A percentile compares a stretch with the other conserved stretches of the same genome.
Evolutionary conservation across 2,113 vertebrate genomes (phyloP).

Genomic region (Elanoides forficatus): DNA sequence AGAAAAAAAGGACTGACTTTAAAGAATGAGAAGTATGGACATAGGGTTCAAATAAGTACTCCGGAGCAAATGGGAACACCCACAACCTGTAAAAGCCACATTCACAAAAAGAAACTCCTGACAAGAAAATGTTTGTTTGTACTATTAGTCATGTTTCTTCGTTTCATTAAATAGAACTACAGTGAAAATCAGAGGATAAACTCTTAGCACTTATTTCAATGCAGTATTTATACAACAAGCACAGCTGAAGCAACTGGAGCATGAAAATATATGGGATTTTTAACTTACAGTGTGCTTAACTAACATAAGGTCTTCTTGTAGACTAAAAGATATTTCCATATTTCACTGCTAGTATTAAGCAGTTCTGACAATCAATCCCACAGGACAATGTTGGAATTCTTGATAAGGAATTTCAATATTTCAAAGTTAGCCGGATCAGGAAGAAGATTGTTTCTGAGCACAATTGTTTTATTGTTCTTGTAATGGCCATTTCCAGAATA

Average conservation of each 20-base stretch:
- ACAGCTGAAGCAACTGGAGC: background rate
- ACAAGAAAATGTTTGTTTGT: background rate
- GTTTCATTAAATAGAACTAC: background rate
- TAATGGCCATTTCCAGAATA: background rate
- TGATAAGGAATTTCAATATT: slow-evolving; percentile 18
- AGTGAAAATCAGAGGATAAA: background rate
- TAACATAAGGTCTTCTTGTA: background rate
- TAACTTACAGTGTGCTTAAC: background rate
- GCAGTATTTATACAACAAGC: background rate
- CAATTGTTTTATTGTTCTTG: background rate
- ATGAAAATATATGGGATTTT: background rate
- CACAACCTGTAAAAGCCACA: background rate
- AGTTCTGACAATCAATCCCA: slow-evolving; percentile 1
- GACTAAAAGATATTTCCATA: background rate
- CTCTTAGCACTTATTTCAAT: background rate
- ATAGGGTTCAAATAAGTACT: background rate
- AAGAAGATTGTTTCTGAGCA: background rate
- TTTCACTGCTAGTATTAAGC: background rate
- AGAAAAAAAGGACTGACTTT: background rate
- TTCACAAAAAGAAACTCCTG: background rate
- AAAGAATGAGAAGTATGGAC: background rate
- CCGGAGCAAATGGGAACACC: background rate
- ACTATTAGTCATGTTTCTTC: background rate
- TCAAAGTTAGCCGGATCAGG: background rate
- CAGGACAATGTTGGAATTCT: background rate